Conservation (phyloP, 2,797 vertebrate species). For the Streptopelia turtur region DNA sequence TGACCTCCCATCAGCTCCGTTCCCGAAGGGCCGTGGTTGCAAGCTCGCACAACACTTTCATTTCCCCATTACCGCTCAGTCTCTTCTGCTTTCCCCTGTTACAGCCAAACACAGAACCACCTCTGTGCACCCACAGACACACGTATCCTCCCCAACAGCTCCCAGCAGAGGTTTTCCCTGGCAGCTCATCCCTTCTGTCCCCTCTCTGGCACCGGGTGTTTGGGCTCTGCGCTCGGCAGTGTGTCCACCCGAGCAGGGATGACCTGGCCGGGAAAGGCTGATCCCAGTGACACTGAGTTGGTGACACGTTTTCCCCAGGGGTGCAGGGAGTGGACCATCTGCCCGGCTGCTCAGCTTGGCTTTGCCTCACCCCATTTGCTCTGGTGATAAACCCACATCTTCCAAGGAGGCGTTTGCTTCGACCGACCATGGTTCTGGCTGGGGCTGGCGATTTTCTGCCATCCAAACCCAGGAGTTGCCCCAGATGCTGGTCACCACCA, state of each 20-base stretch:
- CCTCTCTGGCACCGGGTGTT: fast-evolving
- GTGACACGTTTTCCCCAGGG: fast-evolving
- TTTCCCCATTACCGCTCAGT: background rate
- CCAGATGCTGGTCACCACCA: background rate
- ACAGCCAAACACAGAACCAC: background rate
- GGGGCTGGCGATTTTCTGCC: background rate
- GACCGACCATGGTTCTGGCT: fast-evolving
- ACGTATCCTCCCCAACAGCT: background rate
- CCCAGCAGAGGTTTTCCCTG: background rate
- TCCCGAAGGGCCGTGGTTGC: background rate
- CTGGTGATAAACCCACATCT: background rate
- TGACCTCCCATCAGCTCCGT: background rate
- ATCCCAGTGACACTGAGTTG: fast-evolving
- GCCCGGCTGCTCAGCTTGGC: fast-evolving
- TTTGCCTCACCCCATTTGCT: background rate
- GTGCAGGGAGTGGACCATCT: background rate
- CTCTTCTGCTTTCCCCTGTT: background rate
- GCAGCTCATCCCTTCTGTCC: background rate
- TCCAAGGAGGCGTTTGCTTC: background rate
- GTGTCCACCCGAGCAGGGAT: background rate
- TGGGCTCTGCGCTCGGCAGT: background rate
- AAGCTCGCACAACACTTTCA: background rate
- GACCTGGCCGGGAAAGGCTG: background rate
- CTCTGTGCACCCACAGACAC: fast-evolving
- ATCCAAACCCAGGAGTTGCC: background rate